Percentiles rank a stretch among this genome's conserved stretches.
phyloP scores from a whole-genome alignment of 2,113 vertebrate genomes.

The Falco punctatus region DNA sequence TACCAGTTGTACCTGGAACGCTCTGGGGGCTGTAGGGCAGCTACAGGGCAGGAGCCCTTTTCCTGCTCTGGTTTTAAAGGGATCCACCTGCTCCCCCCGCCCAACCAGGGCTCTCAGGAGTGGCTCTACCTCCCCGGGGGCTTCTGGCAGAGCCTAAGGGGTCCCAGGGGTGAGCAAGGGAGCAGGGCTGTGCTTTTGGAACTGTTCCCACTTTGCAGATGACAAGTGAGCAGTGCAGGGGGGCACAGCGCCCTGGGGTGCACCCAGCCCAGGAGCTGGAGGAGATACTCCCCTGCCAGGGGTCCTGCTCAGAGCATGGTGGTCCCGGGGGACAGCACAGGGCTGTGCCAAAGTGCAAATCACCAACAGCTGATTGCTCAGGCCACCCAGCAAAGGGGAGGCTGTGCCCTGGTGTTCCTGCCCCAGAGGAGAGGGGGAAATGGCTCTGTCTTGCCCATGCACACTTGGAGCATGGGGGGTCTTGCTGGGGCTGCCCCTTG shows the following conservation, averaged over 20 bases:
- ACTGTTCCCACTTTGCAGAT: accelerated
- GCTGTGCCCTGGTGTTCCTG: not conserved
- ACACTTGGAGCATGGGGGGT: too few species aligned
- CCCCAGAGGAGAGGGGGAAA: too few species aligned
- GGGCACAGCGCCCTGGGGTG: not conserved
- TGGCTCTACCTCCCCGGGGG: not conserved
- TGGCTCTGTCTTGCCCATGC: not conserved
- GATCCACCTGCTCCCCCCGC: too few species aligned
- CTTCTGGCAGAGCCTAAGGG: not conserved
- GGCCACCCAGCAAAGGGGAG: too few species aligned
- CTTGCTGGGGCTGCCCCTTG: not conserved
- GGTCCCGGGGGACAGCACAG: accelerated
- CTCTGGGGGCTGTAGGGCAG: not conserved
- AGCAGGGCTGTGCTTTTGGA: not conserved
- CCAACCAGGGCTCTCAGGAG: not conserved
- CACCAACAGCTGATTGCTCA: too few species aligned
- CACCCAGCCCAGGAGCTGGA: not conserved
- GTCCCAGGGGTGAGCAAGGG: too few species aligned
- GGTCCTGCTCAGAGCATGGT: not conserved
- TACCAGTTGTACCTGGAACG: accelerated
- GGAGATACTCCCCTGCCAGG: not conserved
- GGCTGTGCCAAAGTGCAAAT: too few species aligned
- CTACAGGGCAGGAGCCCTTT: not conserved
- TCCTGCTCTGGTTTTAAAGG: not conserved
- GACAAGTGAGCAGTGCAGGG: not conserved